phyloP scores from a whole-genome alignment of 2,888 invertebrate species.

The Conomelus anceps region DNA sequence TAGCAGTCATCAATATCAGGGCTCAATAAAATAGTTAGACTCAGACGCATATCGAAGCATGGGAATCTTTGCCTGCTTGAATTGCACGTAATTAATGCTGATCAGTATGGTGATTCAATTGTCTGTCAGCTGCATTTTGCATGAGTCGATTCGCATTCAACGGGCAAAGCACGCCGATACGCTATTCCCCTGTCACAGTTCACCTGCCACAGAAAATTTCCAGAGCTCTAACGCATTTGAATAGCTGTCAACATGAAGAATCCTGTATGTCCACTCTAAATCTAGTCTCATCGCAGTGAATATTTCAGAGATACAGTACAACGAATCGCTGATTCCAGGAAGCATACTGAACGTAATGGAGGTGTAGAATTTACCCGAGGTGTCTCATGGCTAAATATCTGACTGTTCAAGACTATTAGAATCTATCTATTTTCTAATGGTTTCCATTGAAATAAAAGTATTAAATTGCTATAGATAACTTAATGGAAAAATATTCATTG shows the following conservation, averaged over 20 bases:
- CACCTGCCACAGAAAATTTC: background rate
- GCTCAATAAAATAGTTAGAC: too few relatives aligned
- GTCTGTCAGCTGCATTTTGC: background rate
- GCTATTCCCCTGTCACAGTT: background rate
- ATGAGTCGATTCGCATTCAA: background rate
- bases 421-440: too few relatives aligned
- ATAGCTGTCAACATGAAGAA: background rate
- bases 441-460: too few relatives aligned
- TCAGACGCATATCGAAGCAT: background rate
- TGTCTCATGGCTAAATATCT: too few relatives aligned
- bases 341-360: too few relatives aligned
- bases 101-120: background rate
- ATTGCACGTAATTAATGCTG: background rate
- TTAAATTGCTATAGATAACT: too few relatives aligned
- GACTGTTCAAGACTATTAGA: too few relatives aligned
- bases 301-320: background rate
- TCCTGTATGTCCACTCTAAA: background rate
- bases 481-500: too few relatives aligned
- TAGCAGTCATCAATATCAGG: too few relatives aligned
- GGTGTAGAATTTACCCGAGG: too few relatives aligned
- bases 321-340: too few relatives aligned
- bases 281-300: background rate
- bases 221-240: background rate
- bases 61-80: background rate
- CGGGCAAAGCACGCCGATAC: background rate